Conservation (phyloP, 2,113 vertebrate species). For the Menura novaehollandiae region DNA sequence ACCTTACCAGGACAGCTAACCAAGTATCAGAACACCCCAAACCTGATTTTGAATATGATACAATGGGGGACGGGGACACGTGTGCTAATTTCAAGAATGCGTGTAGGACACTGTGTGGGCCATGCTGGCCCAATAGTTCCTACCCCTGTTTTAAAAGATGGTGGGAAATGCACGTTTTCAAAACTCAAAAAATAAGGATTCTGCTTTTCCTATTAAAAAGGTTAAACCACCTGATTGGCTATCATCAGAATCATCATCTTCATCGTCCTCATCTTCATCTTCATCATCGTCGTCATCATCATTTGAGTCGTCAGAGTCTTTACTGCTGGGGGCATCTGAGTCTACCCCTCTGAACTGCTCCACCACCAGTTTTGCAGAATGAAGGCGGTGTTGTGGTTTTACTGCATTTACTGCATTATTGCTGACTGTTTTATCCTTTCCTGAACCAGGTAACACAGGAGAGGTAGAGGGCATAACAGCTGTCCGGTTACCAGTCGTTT, state of each 20-base stretch:
- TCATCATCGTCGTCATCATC: constrained; percentile 94
- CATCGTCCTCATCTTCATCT: constrained; percentile 87
- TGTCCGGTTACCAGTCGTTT: constrained; percentile 65
- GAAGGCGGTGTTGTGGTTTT: constrained; percentile 78
- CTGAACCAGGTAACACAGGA: constrained; percentile 79
- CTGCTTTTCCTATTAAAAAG: constrained; percentile 57
- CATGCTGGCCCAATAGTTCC: background rate
- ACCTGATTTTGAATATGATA: background rate
- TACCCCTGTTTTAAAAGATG: background rate
- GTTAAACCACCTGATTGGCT: constrained; percentile 89
- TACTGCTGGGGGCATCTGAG: constrained; percentile 88
- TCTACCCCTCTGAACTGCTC: constrained; percentile 82
- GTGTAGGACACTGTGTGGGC: background rate
- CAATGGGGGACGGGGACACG: background rate
- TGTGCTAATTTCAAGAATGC: background rate
- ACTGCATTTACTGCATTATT: constrained; percentile 69
- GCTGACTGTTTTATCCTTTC: constrained; percentile 80
- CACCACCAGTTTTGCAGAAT: constrained; percentile 80
- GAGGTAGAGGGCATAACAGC: constrained; percentile 67
- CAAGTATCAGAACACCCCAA: background rate
- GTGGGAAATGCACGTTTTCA: background rate
- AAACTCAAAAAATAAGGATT: background rate
- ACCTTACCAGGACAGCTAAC: background rate
- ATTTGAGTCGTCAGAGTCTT: constrained; percentile 89
- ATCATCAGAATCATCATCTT: constrained; percentile 88